Conservation (phyloP, 2,113 vertebrate species). For the Ginglymostoma cirratum region DNA sequence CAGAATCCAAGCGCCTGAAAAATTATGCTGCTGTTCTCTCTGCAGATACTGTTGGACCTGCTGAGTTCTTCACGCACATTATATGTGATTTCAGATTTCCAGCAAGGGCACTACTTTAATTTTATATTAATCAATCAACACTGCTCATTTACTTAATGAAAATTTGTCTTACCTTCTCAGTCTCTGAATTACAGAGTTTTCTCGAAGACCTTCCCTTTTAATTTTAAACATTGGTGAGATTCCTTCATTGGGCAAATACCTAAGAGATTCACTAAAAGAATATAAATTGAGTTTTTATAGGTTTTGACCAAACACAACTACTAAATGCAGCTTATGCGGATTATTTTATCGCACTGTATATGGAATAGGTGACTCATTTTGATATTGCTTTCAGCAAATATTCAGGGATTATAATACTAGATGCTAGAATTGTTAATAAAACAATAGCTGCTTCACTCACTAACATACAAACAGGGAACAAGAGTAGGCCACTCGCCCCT, state of each 20-base stretch:
- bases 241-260: conserved; percentile 71
- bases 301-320: not conserved
- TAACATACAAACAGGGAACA: too few species aligned
- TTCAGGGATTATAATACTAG: not conserved
- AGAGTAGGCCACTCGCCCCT: too few species aligned
- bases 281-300: not conserved
- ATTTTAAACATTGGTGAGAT: conserved; percentile 72
- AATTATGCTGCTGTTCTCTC: not conserved
- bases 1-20: not conserved
- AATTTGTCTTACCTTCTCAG: conserved; percentile 64
- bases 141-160: not conserved
- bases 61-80: not conserved
- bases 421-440: not conserved
- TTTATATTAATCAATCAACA: not conserved
- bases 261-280: conserved; percentile 64
- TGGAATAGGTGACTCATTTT: not conserved
- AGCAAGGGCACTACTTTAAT: not conserved
- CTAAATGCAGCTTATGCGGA: not conserved
- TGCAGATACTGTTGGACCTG: not conserved
- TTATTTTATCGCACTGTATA: not conserved
- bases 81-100: not conserved
- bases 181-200: conserved; percentile 54
- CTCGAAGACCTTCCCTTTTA: conserved; percentile 65
- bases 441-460: not conserved
- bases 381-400: not conserved